Base-by-base conservation (phyloP, 2,797 vertebrate species). In the Psittacula echo region DNA sequence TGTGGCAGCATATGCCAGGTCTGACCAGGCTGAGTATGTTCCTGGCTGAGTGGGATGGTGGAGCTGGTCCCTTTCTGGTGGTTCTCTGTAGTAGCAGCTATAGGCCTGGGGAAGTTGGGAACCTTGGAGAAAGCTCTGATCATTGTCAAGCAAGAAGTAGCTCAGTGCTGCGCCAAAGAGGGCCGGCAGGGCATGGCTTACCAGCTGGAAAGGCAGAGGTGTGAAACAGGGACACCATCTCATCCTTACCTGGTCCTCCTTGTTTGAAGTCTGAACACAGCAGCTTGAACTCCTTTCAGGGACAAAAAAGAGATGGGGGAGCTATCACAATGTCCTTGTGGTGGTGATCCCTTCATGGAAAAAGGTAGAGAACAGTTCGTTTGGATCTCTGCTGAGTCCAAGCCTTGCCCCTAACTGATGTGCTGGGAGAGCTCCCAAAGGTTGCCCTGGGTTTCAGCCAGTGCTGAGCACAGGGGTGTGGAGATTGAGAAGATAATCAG, bases 11-110 rank as follows among this genome's bases (percentile, higher is more conserved):
- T 10, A 32, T 47, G 30, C 32, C 23, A 37, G 29, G 37, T 60
- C 48, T 79, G 74, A 54, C 32, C 30, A 5, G 44, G 68, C 24
- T 0, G 0, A 14, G 5, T 23, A 11, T 1, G 0, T 37, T 85
- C 53, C 45, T 87, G 85, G 23, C 65, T 9, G 6, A 34, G 17
- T 12, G 51, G 14, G 15, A 39, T 45, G 32, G 15, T 65, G 62
- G 37, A 64, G 47, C 30, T 67, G 82, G 50, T 89, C 20, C 62
- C 54, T 0, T 76, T 80, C 44, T 27, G 42, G n/a, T 56, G 19
- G 13, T 54, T 62, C 13, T 67, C 30, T 60, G 19, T 66, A 32
- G 70, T 48, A 74, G 74, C 50, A 84, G 42, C 21, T 9, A 2
- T 73, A 42, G 30, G 23, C 47, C 10, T 61, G 50, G 39, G 24